A percentile compares a stretch with the other conserved stretches of the same genome.
Conservation (phyloP, 2,888 invertebrate species). For the Aethes cnicana region DNA sequence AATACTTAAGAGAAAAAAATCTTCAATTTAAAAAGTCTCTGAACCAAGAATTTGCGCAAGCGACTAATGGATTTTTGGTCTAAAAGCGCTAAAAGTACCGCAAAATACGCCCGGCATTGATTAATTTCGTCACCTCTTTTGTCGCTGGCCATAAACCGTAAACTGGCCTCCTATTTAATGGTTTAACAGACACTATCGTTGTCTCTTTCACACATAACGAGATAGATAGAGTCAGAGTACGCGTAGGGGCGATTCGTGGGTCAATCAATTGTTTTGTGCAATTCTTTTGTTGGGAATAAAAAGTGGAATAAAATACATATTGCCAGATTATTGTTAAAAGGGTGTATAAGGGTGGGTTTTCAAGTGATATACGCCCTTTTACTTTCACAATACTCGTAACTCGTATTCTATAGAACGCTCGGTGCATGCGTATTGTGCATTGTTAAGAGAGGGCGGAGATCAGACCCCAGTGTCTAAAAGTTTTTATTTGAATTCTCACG, state of each 20-base stretch:
- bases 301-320: constrained; percentile 48
- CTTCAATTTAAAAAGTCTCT: no score
- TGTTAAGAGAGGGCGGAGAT: constrained; percentile 51
- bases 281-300: constrained; percentile 55
- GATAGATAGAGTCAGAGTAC: constrained; percentile 4
- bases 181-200: constrained; percentile 16
- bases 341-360: not conserved
- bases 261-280: constrained; percentile 63
- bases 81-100: constrained; percentile 10
- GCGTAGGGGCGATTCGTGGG: constrained; percentile 41
- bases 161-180: constrained; percentile 42
- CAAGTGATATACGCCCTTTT: constrained; percentile 38
- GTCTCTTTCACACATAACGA: constrained; percentile 6
- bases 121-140: constrained; percentile 70
- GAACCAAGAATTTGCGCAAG: no score
- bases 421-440: constrained; percentile 59
- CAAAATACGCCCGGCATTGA: constrained; percentile 46
- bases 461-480: constrained; percentile 46
- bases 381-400: not conserved
- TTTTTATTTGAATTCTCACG: constrained; percentile 37
- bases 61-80: not conserved
- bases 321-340: constrained; percentile 24
- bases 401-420: constrained; percentile 39
- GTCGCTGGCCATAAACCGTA: constrained; percentile 62
- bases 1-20: no score